Percentiles rank a stretch among this genome's conserved stretches.
Conservation (phyloP, 2,888 invertebrate species). For the Aphidoletes aphidimyza region DNA sequence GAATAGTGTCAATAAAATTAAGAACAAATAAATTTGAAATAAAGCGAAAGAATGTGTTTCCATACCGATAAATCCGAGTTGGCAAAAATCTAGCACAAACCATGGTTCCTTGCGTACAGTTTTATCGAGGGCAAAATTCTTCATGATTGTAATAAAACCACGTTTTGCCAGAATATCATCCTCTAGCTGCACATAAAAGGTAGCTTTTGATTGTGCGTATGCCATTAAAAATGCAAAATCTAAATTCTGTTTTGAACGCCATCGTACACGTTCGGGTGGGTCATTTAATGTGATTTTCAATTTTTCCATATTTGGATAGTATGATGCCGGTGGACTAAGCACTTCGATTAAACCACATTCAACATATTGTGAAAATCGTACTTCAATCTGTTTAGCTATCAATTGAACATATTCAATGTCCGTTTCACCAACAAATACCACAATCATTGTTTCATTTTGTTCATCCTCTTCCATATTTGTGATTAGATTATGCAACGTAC, state of each 20-base stretch:
- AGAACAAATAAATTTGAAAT: not conserved
- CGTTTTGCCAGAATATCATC: slow-evolving; percentile 92
- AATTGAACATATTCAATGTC: slow-evolving; percentile 80
- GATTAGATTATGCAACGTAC: slow-evolving; percentile 85
- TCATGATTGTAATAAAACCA: slow-evolving; percentile 85
- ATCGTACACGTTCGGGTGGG: slow-evolving; percentile 82
- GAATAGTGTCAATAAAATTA: not conserved
- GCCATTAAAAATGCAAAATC: slow-evolving; percentile 96
- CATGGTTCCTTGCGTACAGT: slow-evolving; percentile 79
- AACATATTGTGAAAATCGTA: slow-evolving; percentile 78
- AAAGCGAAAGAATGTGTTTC: slow-evolving; percentile 30
- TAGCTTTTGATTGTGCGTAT: slow-evolving; percentile 86
- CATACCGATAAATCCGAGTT: slow-evolving; percentile 91
- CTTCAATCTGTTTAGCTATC: slow-evolving; percentile 80
- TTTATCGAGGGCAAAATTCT: slow-evolving; percentile 82
- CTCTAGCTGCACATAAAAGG: slow-evolving; percentile 92
- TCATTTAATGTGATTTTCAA: slow-evolving; percentile 86
- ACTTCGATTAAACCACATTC: slow-evolving; percentile 88
- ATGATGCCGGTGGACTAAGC: slow-evolving; percentile 83
- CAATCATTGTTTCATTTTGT: slow-evolving; percentile 81
- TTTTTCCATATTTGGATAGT: slow-evolving; percentile 87
- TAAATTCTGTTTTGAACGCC: slow-evolving; percentile 95
- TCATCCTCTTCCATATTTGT: slow-evolving; percentile 79
- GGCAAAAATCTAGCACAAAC: slow-evolving; percentile 94
- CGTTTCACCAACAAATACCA: slow-evolving; percentile 89